phyloP scores from a whole-genome alignment of 2,888 invertebrate species.

The Campopleginae sp. region DNA sequence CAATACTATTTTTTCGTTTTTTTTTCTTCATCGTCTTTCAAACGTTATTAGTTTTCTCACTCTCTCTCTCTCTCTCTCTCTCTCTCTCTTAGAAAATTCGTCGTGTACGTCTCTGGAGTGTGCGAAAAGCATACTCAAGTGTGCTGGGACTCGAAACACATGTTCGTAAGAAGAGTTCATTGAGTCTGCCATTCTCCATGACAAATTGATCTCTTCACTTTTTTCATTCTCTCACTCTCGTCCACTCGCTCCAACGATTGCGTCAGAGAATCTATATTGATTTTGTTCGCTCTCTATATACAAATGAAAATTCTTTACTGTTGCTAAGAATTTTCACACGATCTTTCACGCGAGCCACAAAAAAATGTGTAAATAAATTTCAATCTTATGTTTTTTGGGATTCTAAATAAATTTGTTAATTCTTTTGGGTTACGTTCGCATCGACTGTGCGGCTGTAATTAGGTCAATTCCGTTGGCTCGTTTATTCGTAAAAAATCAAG shows the following conservation, averaged over 20 bases:
- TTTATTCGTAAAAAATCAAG: conserved; percentile 8
- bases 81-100: not conserved
- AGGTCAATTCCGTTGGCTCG: not conserved
- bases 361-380: not conserved
- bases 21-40: not conserved
- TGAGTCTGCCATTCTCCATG: conserved; percentile 67
- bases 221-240: not conserved
- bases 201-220: conserved; percentile 63
- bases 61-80: no score
- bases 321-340: not conserved
- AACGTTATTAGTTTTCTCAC: not conserved
- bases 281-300: conserved; percentile 30
- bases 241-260: conserved; percentile 54
- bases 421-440: no score
- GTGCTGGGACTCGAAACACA: conserved; percentile 27
- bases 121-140: conserved; percentile 22
- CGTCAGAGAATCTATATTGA: conserved; percentile 56
- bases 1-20: conserved; percentile 7
- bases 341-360: not conserved
- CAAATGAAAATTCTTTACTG: not conserved
- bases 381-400: no score
- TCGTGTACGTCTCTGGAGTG: not conserved
- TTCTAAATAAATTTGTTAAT: no score
- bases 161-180: conserved; percentile 60
- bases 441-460: no score